Percentiles rank a stretch among this genome's conserved stretches.
phyloP scores from a whole-genome alignment of 53 echinoderm and acorn worm species.

The Mesocentrotus franciscanus region DNA sequence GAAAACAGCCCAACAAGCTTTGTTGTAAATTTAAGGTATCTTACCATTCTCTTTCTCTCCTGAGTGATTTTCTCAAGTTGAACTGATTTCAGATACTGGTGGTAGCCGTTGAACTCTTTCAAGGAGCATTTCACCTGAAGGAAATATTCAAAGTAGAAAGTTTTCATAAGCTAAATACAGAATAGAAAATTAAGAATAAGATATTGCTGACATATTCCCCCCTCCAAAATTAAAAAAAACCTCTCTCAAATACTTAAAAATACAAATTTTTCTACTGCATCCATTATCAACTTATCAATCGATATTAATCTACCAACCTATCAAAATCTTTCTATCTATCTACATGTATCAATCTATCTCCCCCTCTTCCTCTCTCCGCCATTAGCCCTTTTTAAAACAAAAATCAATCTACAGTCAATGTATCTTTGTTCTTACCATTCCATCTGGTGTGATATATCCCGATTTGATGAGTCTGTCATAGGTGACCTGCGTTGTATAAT shows the following conservation, averaged over 20 bases:
- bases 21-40: neutral
- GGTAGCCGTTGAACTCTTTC: conserved; percentile 96
- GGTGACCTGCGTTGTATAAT: conserved; percentile 74
- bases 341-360: neutral
- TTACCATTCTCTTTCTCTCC: conserved; percentile 79
- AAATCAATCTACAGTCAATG: neutral
- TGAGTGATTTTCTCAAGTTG: conserved; percentile 81
- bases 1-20: too few relatives aligned
- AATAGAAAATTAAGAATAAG: too few relatives aligned
- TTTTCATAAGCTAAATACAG: too few relatives aligned
- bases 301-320: neutral
- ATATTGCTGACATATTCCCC: too few relatives aligned
- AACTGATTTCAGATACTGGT: conserved; percentile 88
- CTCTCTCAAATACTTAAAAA: too few relatives aligned
- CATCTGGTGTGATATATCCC: conserved; percentile 87
- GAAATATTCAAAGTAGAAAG: neutral
- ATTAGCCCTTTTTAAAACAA: neutral
- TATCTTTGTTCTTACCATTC: conserved; percentile 74
- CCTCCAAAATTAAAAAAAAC: too few relatives aligned
- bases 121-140: conserved; percentile 88
- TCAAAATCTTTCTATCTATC: neutral
- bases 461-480: conserved; percentile 73
- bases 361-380: neutral
- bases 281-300: neutral
- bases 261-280: neutral